Evolutionary conservation across 2,888 invertebrate genomes (phyloP).

Genomic region (Pelosia muscerda): DNA sequence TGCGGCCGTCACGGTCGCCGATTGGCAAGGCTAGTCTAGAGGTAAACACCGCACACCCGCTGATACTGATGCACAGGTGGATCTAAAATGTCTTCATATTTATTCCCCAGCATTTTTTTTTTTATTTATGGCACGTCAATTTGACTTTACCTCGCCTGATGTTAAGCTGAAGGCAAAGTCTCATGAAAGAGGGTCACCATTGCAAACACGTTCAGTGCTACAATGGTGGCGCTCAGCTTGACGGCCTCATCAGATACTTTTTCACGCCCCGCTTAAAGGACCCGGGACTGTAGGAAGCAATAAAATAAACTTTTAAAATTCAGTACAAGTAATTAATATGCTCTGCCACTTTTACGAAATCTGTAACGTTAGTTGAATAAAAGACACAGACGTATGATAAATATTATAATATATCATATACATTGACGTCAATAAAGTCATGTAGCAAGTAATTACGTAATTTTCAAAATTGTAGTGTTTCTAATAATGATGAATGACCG

Average conservation of each 20-base stretch:
- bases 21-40: conserved; percentile 57
- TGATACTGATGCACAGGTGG: conserved; percentile 40
- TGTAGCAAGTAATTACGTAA: not conserved
- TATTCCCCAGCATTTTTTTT: conserved; percentile 17
- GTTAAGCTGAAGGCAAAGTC: too few relatives aligned
- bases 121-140: too few relatives aligned
- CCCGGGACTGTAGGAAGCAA: too few relatives aligned
- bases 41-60: conserved; percentile 48
- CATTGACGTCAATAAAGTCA: conserved; percentile 6
- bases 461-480: not conserved
- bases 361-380: not conserved
- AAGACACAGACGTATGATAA: not conserved
- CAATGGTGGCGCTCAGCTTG: too few relatives aligned
- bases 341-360: not conserved
- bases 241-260: too few relatives aligned
- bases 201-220: too few relatives aligned
- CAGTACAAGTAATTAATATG: not conserved
- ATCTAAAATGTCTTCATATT: conserved; percentile 18
- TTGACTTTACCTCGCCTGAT: too few relatives aligned
- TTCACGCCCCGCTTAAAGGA: too few relatives aligned
- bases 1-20: conserved; percentile 49
- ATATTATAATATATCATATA: not conserved
- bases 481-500: not conserved
- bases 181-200: too few relatives aligned
- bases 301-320: conserved; percentile 20